Evolutionary conservation across 1,140 invertebrate genomes (phyloP).

Genomic region (Coptotermes formosanus): DNA sequence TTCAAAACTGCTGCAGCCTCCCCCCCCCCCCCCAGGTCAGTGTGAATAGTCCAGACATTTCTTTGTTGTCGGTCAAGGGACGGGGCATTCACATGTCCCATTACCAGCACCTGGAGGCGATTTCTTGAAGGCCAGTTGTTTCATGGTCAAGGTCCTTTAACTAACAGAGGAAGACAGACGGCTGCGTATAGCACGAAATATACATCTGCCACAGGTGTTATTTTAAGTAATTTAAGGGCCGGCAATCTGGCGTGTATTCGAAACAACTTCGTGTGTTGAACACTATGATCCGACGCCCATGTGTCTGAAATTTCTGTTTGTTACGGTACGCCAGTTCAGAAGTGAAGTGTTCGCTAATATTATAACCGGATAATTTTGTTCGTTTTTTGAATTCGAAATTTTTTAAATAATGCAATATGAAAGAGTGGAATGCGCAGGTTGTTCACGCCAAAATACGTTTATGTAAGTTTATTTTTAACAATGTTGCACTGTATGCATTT

Average conservation of each 20-base stretch:
- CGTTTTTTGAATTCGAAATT: too few relatives aligned
- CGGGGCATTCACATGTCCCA: neutral
- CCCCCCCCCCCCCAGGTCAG: too few relatives aligned
- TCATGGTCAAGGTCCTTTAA: slow-evolving; percentile 4
- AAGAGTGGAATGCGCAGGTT: too few relatives aligned
- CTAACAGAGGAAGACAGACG: neutral
- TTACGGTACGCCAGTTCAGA: too few relatives aligned
- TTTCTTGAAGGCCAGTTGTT: neutral
- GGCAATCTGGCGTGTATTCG: neutral
- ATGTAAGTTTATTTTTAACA: too few relatives aligned
- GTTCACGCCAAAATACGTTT: too few relatives aligned
- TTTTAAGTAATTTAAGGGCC: neutral
- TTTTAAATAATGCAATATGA: too few relatives aligned
- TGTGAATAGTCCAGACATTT: neutral
- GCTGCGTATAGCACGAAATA: neutral
- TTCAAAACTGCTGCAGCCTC: neutral
- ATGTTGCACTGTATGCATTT: too few relatives aligned
- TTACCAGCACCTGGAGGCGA: neutral
- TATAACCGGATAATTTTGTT: too few relatives aligned
- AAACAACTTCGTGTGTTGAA: neutral
- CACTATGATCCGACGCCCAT: neutral
- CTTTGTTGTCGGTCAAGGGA: neutral
- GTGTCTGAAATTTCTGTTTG: too few relatives aligned
- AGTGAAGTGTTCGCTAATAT: too few relatives aligned
- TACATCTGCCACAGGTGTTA: neutral